A percentile compares a stretch with the other conserved stretches of the same genome.
Evolutionary conservation across 2,888 invertebrate genomes (phyloP).

Genomic region (Rhagium mordax): DNA sequence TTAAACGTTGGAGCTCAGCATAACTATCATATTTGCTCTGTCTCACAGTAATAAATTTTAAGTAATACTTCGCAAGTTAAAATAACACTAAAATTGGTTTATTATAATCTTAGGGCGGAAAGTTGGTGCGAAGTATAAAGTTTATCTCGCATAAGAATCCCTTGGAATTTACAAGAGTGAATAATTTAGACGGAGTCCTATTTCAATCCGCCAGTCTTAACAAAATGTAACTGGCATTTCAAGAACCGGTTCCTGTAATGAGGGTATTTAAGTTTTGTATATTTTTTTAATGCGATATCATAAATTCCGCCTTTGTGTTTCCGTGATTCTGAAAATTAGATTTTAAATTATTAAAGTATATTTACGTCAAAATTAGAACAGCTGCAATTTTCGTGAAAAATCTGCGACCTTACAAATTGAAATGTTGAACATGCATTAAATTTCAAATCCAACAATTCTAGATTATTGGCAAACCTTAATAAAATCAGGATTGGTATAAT

Average conservation of each 20-base stretch:
- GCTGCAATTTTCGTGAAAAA: too few species aligned
- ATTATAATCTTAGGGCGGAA: not conserved
- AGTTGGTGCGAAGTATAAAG: not conserved
- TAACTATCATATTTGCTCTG: too few species aligned
- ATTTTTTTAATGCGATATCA: not conserved
- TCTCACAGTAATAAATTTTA: too few species aligned
- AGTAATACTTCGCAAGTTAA: too few species aligned
- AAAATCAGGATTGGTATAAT: too few species aligned
- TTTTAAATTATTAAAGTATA: too few species aligned
- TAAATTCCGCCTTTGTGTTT: not conserved
- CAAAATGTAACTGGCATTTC: not conserved
- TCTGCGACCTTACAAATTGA: too few species aligned
- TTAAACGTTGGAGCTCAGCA: too few species aligned
- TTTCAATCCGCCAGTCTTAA: not conserved
- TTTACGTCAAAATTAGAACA: too few species aligned
- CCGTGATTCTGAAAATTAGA: not conserved
- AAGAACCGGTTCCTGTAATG: not conserved
- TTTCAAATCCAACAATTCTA: too few species aligned
- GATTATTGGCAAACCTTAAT: too few species aligned
- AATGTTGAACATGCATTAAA: too few species aligned
- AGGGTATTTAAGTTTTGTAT: not conserved
- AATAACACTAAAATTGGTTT: not conserved
- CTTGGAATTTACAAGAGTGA: not conserved
- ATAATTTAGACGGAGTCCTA: not conserved
- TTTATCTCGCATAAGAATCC: not conserved